Percentiles rank a stretch among this genome's conserved stretches.
Evolutionary conservation across 2,797 vertebrate genomes (phyloP).

Genomic region (Neosilurus hyrtlii): DNA sequence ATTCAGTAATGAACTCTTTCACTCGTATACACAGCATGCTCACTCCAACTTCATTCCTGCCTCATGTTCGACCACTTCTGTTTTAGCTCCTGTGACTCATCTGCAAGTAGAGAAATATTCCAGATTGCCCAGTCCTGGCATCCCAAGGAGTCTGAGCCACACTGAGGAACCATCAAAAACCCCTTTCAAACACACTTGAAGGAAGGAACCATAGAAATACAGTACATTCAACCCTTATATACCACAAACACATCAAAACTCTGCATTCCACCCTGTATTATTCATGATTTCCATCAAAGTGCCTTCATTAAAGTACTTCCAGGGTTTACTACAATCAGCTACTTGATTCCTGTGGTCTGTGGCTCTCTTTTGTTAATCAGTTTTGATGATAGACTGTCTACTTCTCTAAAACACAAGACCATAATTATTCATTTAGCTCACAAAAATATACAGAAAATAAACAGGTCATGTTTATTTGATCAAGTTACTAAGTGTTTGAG

Average conservation of each 20-base stretch:
- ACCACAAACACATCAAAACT: conserved; percentile 44
- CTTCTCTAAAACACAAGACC: neutral
- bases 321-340: conserved; percentile 58
- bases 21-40: conserved; percentile 41
- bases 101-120: conserved; percentile 59
- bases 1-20: neutral
- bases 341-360: conserved; percentile 61
- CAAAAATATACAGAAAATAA: neutral
- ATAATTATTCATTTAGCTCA: conserved; percentile 15
- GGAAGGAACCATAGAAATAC: conserved; percentile 2
- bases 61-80: conserved; percentile 59
- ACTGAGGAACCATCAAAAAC: conserved; percentile 61
- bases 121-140: conserved; percentile 64
- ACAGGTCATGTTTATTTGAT: conserved; percentile 1
- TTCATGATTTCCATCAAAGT: conserved; percentile 71
- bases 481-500: neutral
- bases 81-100: conserved; percentile 72
- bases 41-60: conserved; percentile 58
- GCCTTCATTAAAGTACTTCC: conserved; percentile 65
- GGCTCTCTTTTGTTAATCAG: conserved; percentile 56
- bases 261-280: conserved; percentile 55
- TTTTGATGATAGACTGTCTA: conserved; percentile 52
- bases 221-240: conserved; percentile 13
- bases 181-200: conserved; percentile 52
- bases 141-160: conserved; percentile 60